A percentile compares a stretch with the other conserved stretches of the same genome.
phyloP scores from a whole-genome alignment of 2,113 vertebrate genomes.

The Myiagra hebetior region DNA sequence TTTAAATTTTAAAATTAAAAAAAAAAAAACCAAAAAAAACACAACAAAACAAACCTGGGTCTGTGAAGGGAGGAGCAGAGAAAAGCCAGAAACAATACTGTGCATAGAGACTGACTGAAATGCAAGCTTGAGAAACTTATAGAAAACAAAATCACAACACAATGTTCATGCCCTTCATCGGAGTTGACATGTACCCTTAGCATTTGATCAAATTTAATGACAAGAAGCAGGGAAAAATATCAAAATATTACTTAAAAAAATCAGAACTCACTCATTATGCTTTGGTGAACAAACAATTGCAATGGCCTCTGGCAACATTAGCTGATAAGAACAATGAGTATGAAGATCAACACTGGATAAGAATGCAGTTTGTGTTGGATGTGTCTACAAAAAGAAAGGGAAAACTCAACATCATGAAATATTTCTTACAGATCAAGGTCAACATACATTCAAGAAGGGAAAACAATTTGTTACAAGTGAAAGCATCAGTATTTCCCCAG shows the following conservation, averaged over 20 bases:
- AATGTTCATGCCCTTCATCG: not conserved
- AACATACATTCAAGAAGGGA: not conserved
- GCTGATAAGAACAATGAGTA: constrained; percentile 96
- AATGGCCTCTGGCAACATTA: constrained; percentile 94
- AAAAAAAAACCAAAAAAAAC: not conserved
- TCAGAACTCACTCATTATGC: constrained; percentile 87
- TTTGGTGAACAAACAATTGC: constrained; percentile 96
- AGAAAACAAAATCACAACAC: not conserved
- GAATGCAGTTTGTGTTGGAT: constrained; percentile 96
- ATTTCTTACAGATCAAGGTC: not conserved
- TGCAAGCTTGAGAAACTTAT: too few species aligned
- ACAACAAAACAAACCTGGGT: not conserved
- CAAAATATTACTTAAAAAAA: not conserved
- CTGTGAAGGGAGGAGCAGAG: not conserved
- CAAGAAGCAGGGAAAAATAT: not conserved
- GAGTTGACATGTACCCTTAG: not conserved
- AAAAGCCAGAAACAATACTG: not conserved
- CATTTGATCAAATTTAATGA: not conserved
- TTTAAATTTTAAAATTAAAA: too few species aligned
- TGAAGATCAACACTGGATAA: constrained; percentile 97
- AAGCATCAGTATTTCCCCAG: not conserved
- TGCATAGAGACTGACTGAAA: not conserved
- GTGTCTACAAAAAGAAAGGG: constrained; percentile 80
- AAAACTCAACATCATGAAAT: not conserved
- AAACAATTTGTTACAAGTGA: not conserved